Evolutionary conservation across 2,888 invertebrate species (phyloP), one percentile per base, ranked within the genome.

Genomic region (Thyatira batis): DNA sequence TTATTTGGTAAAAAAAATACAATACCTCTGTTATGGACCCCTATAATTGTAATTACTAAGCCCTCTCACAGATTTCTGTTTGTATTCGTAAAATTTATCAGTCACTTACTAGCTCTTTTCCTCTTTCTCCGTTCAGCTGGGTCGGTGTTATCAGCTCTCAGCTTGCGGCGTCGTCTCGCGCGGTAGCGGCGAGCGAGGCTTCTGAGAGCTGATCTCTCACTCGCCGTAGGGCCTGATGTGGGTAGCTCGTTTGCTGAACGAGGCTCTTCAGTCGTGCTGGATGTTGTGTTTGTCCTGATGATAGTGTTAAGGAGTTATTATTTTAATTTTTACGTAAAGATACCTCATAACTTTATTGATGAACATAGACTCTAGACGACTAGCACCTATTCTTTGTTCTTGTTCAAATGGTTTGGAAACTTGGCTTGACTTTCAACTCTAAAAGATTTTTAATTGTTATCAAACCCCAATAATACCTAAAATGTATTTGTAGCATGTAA

Each of bases 161-260:
- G 77, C 79, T 91, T 89, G 69, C 92, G 88, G 55, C 92, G 85
- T 53, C 87, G 78, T 57, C 89, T 75, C 54, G 91, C 92, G 45
- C 93, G 84, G 82, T 95, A 95, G 56, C 94, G 94, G 63, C 95
- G 93, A 49, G 95, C 95, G 66, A 96, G 94, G 79, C 95, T 95
- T 76, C 95, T 94, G 71, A 95, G 85, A 53, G 95, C 94, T 4
- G 91, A 90, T 30, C 89, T 76, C 71, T 90, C 88, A 65, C 88
- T 85, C 45, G 95, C 95, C 43, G 94, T 93, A 69, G 95, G 95
- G 61, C 94, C 94, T 43, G 95, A 94, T 49, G 94, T 93, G 3
- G 94, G 93, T 49, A 94, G 84, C 68, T 94, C 92, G 71, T 93
- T 94, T 8, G 93, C 93, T 60, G 93, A 92, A 25, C 92, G 83